Percentiles rank a stretch among this genome's conserved stretches.
phyloP scores from a whole-genome alignment of 2,797 vertebrate species.

The Pelochelys cantorii region DNA sequence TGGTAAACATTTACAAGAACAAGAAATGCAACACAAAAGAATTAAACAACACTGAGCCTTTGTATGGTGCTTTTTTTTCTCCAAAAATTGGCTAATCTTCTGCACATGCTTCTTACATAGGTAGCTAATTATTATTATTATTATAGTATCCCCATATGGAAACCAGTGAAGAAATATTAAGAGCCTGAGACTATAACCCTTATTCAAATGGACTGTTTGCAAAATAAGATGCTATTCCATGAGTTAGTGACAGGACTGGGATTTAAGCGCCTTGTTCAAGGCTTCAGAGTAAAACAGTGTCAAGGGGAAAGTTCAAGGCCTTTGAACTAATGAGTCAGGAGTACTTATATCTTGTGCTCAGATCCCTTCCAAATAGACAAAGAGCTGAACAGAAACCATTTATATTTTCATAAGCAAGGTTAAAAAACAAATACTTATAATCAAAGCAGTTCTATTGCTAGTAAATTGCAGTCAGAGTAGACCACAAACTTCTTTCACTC shows the following conservation, averaged over 20 bases:
- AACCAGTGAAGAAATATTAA: background rate
- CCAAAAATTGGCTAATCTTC: background rate
- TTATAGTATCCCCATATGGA: fast-evolving
- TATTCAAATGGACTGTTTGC: background rate
- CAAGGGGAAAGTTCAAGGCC: too few species aligned
- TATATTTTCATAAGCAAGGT: background rate
- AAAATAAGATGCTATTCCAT: background rate
- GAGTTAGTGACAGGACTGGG: background rate
- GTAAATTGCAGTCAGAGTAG: background rate
- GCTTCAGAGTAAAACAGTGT: background rate
- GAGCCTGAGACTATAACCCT: background rate
- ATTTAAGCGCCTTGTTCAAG: background rate
- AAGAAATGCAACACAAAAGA: background rate
- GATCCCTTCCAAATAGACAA: background rate
- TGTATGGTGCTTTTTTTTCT: background rate
- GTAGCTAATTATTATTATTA: background rate
- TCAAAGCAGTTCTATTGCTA: background rate
- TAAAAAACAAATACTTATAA: background rate
- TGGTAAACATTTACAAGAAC: background rate
- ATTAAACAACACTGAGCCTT: background rate
- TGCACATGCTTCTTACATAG: background rate
- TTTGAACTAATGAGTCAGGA: background rate
- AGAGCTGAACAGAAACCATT: background rate
- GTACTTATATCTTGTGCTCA: too few species aligned
- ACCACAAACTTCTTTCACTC: background rate